Base-by-base conservation (phyloP, 2,888 invertebrate species). In the Opisthograptis luteolata region DNA sequence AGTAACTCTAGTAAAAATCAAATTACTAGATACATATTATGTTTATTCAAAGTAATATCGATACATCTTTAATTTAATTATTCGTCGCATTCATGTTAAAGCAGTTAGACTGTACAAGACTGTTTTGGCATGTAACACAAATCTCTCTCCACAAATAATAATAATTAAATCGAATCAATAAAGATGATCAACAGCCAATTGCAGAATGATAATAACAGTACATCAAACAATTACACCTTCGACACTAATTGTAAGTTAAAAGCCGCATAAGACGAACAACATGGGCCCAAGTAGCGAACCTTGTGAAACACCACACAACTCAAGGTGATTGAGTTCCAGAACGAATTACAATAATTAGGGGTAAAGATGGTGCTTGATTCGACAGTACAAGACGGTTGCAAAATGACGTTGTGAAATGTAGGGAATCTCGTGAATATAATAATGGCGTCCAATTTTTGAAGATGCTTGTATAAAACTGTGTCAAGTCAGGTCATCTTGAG, bases 311-410 rank as follows among this genome's bases (percentile, higher is more conserved):
- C 51, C 37, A 40, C 49, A 5, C 51, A 34, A 40, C 47, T 54
- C 56, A 55, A 56, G 45, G 35, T 37, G 34, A 55, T 55, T 56
- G 46, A 48, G 45, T 43, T 49, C 53, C 58, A 55, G 48, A 58
- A 49, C 43, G 30, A 49, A 51, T 40, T 54, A 49, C 20, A 24
- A 37, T 27, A 60, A 58, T 60, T 58, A 58, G 51, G 57, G 60
- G 57, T 57, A 57, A 50, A 57, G 46, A 50, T 47, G 47, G 27
- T 31, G 28, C 28, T 47, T 10, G 14, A 34, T 17, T 32, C 30
- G 31, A 45, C n/a, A 4, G 17, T 12, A 15, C 36, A 25, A 20
- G 14, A 24, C 28, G 15, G 25, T 42, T 49, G 10, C 14, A 37
- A 43, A 48, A 43, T 22, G 19, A 22, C 31, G 12, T 52, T 56